Evolutionary conservation across 2,797 vertebrate species (phyloP).

Genomic region (Hoplostethus mediterraneus): DNA sequence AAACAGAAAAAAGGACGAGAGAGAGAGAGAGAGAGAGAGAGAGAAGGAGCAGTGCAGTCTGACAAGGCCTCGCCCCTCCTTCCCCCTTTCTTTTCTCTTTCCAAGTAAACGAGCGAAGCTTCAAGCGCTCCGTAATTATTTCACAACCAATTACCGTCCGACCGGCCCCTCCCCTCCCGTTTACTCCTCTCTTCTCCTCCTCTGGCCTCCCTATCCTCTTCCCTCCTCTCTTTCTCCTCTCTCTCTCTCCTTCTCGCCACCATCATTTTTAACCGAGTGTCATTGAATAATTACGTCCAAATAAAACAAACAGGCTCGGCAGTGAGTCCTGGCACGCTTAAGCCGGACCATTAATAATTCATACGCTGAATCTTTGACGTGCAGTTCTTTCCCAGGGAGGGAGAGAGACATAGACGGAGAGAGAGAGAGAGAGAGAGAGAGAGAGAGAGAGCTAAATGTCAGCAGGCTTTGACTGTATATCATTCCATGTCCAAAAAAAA

Average conservation of each 20-base stretch:
- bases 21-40: conserved; percentile 9
- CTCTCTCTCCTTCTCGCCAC: conserved; percentile 31
- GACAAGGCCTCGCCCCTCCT: conserved; percentile 27
- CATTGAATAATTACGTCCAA: conserved; percentile 80
- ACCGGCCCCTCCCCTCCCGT: conserved; percentile 54
- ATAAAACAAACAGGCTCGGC: conserved; percentile 77
- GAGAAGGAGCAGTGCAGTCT: conserved; percentile 34
- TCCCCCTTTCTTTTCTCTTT: conserved; percentile 8
- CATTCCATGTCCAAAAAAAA: conserved; percentile 48
- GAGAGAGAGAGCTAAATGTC: conserved; percentile 69
- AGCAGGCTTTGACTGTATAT: conserved; percentile 61
- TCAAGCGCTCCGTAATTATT: conserved; percentile 64
- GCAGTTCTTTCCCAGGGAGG: conserved; percentile 57
- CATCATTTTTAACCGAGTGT: conserved; percentile 75
- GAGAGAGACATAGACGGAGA: conserved; percentile 22
- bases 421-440: background rate
- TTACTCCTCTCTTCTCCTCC: conserved; percentile 3
- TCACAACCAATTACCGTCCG: conserved; percentile 67
- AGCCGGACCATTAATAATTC: conserved; percentile 80
- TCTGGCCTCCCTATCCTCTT: conserved; percentile 1
- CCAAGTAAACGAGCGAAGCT: conserved; percentile 44
- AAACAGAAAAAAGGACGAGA: background rate
- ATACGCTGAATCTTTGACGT: conserved; percentile 66
- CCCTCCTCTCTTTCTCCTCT: conserved; percentile 1
- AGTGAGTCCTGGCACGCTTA: conserved; percentile 70